Percentiles rank a stretch among this genome's conserved stretches.
These are phyloP conservation scores for Acanthis flammea DNA, from an alignment of 2,797 vertebrate genomes.

Conservation along the genomic window DNA sequence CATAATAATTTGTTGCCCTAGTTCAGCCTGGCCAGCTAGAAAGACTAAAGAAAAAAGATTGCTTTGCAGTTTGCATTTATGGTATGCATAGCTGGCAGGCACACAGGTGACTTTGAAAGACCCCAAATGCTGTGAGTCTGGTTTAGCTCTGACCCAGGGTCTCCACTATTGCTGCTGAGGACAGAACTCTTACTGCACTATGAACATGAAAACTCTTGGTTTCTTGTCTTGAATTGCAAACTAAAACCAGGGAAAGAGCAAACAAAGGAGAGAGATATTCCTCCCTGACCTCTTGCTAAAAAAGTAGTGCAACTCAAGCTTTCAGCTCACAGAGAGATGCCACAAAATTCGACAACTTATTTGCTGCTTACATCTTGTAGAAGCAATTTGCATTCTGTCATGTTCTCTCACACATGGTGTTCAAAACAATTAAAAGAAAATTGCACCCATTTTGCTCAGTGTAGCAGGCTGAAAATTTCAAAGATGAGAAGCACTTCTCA, in stretches of 20 bases:
- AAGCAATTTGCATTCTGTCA: slow-evolving; percentile 69
- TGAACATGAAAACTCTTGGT: neutral
- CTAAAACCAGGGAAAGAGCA: neutral
- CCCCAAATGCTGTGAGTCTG: neutral
- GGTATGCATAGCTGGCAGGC: neutral
- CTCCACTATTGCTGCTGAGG: neutral
- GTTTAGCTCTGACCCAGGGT: neutral
- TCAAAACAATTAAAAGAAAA: slow-evolving; percentile 73
- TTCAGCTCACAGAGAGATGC: slow-evolving; percentile 3
- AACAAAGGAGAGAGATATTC: neutral
- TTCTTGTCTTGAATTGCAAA: neutral
- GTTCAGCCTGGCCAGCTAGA: neutral
- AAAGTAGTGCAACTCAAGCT: neutral
- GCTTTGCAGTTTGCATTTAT: neutral
- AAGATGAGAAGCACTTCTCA: slow-evolving; percentile 66
- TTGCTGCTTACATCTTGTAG: slow-evolving; percentile 28
- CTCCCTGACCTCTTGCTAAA: neutral
- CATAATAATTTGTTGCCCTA: neutral
- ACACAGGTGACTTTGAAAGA: neutral
- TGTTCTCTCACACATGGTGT: slow-evolving; percentile 61
- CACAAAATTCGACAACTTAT: slow-evolving; percentile 2
- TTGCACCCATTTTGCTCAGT: slow-evolving; percentile 63
- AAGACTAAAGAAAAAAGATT: neutral
- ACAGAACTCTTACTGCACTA: neutral
- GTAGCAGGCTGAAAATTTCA: slow-evolving; percentile 61